These are phyloP conservation scores for Orgyia antiqua DNA, from an alignment of 2,888 invertebrate species.

Conservation along the genomic window DNA sequence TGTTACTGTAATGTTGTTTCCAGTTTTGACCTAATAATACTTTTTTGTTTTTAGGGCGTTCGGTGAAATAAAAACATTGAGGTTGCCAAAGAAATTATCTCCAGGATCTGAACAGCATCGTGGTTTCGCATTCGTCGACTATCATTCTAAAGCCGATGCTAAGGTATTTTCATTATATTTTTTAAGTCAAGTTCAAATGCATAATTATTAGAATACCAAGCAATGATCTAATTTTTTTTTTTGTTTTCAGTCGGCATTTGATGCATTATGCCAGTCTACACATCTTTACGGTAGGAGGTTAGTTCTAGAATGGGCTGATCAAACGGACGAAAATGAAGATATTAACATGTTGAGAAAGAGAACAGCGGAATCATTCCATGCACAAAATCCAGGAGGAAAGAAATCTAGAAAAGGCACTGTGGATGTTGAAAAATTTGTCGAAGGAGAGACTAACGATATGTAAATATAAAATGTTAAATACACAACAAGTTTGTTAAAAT, in stretches of 20 bases:
- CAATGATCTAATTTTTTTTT: slow-evolving; percentile 4
- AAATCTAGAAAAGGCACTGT: slow-evolving; percentile 66
- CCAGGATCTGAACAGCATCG: slow-evolving; percentile 88
- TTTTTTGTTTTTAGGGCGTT: slow-evolving; percentile 86
- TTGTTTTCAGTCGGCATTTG: slow-evolving; percentile 88
- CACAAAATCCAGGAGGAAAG: slow-evolving; percentile 61
- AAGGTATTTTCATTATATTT: slow-evolving; percentile 79
- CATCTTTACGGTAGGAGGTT: slow-evolving; percentile 98
- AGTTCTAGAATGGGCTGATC: slow-evolving; percentile 96
- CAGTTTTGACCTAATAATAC: no score
- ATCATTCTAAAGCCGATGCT: slow-evolving; percentile 91
- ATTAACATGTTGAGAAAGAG: slow-evolving; percentile 90
- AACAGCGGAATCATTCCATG: slow-evolving; percentile 82
- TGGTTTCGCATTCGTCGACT: slow-evolving; percentile 98
- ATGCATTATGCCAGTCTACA: slow-evolving; percentile 95
- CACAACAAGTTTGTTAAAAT: no score
- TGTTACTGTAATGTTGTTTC: no score
- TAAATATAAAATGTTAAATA: no score
- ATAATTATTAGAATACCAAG: neutral
- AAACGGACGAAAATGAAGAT: slow-evolving; percentile 81
- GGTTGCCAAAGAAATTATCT: slow-evolving; percentile 93
- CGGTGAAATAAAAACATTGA: slow-evolving; percentile 93
- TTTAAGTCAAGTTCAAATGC: no score
- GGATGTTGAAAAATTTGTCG: slow-evolving; percentile 65
- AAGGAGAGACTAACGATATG: slow-evolving; percentile 38